phyloP scores from a whole-genome alignment of 2,888 invertebrate genomes.

The Epistrophe grossulariae region DNA sequence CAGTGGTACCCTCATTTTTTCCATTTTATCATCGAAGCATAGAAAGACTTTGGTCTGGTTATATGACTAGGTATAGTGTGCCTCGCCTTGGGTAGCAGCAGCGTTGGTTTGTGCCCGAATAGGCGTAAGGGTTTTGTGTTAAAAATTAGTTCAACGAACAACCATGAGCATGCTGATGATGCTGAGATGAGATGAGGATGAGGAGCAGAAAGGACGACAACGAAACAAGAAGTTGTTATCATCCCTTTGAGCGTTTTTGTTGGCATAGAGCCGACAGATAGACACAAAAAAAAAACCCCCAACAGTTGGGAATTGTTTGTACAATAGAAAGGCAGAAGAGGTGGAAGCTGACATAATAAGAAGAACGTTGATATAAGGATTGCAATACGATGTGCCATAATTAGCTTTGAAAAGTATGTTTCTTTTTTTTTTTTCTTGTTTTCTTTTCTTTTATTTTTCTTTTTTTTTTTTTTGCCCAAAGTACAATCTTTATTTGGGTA shows the following conservation, averaged over 20 bases:
- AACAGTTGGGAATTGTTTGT: conserved; percentile 45
- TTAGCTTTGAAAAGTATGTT: conserved; percentile 42
- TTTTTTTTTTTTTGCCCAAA: neutral
- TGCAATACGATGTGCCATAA: conserved; percentile 32
- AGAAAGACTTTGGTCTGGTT: neutral
- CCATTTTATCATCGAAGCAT: conserved; percentile 35
- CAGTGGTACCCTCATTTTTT: conserved; percentile 60
- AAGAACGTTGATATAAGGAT: conserved; percentile 44
- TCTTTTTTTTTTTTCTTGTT: neutral
- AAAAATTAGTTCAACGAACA: conserved; percentile 62
- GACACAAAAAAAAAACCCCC: conserved; percentile 6
- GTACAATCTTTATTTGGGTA: conserved; percentile 9
- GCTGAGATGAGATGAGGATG: neutral
- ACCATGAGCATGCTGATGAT: conserved; percentile 6
- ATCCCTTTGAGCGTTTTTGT: conserved; percentile 50
- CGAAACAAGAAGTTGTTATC: conserved; percentile 58
- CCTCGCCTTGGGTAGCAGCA: conserved; percentile 16
- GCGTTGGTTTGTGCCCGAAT: conserved; percentile 50
- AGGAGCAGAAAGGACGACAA: conserved; percentile 34
- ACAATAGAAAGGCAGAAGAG: neutral
- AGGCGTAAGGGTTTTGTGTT: conserved; percentile 56
- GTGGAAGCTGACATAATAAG: conserved; percentile 31
- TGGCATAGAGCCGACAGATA: conserved; percentile 23
- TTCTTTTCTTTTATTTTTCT: neutral
- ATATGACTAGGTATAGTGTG: neutral